Percentiles rank a stretch among this genome's conserved stretches.
phyloP scores from a whole-genome alignment of 2,888 invertebrate species.

The Archips xylosteana region DNA sequence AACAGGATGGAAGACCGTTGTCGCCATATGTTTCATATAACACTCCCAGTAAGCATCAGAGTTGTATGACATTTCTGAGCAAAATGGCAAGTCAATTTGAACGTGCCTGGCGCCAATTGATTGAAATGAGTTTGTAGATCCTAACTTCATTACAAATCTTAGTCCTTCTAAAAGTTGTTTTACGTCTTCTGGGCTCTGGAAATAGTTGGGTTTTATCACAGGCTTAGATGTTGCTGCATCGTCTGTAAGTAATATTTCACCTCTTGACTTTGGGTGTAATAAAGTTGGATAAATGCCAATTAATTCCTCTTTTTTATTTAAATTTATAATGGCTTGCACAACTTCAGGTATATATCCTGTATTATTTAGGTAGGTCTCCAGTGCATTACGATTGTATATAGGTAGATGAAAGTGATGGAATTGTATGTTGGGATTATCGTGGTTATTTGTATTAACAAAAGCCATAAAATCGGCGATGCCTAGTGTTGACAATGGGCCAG shows the following conservation, averaged over 20 bases:
- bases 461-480: slow-evolving; percentile 78
- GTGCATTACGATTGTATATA: slow-evolving; percentile 54
- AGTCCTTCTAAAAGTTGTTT: slow-evolving; percentile 71
- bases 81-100: slow-evolving; percentile 62
- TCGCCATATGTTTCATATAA: slow-evolving; percentile 80
- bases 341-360: slow-evolving; percentile 61
- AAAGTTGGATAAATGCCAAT: slow-evolving; percentile 70
- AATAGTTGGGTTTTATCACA: slow-evolving; percentile 86
- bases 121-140: slow-evolving; percentile 69
- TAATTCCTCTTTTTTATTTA: slow-evolving; percentile 62
- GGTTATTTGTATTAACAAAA: slow-evolving; percentile 77
- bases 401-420: slow-evolving; percentile 67
- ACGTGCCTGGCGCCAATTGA: slow-evolving; percentile 62
- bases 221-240: slow-evolving; percentile 83
- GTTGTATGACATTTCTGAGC: slow-evolving; percentile 57
- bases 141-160: slow-evolving; percentile 63
- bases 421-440: slow-evolving; percentile 81
- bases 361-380: slow-evolving; percentile 53
- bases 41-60: slow-evolving; percentile 85
- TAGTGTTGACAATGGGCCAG: slow-evolving; percentile 75
- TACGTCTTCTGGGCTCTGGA: slow-evolving; percentile 83
- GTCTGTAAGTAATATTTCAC: slow-evolving; percentile 82
- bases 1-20: slow-evolving; percentile 88
- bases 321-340: slow-evolving; percentile 51
- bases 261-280: slow-evolving; percentile 81